Conservation (phyloP, 1,140 invertebrate genomes). For the Drosophila athabasca region DNA sequence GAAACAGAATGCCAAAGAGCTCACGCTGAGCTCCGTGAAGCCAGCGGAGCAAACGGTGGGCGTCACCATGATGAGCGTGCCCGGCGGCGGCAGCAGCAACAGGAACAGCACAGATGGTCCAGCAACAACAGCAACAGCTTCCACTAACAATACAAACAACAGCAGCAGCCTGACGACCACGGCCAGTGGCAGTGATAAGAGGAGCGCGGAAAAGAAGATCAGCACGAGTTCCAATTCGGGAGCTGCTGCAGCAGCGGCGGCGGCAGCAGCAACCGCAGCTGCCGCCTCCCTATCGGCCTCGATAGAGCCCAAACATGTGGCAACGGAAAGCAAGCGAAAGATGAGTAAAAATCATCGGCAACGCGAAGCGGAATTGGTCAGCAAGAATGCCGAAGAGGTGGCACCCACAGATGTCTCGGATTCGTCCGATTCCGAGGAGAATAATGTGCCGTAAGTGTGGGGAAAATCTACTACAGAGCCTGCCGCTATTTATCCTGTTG, state of each 20-base stretch:
- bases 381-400: constrained; percentile 61
- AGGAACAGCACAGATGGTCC: constrained; percentile 18
- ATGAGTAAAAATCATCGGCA: constrained; percentile 65
- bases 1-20: constrained; percentile 78
- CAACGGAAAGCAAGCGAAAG: constrained; percentile 68
- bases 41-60: constrained; percentile 58
- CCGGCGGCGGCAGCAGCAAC: constrained; percentile 9
- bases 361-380: constrained; percentile 54
- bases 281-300: constrained; percentile 5
- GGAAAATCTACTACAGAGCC: not conserved
- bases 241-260: constrained; percentile 6
- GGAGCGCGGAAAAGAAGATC: constrained; percentile 31
- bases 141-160: constrained; percentile 1
- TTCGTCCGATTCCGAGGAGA: constrained; percentile 92
- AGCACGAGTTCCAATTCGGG: constrained; percentile 30
- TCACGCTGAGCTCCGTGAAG: constrained; percentile 75
- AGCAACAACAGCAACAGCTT: constrained; percentile 25
- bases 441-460: constrained; percentile 84
- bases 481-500: not conserved
- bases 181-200: constrained; percentile 28
- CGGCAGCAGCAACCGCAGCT: constrained; percentile 4
- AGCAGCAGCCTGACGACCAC: constrained; percentile 14
- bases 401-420: constrained; percentile 91
- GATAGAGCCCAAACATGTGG: constrained; percentile 16
- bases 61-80: constrained; percentile 26